Evolutionary conservation across 1,140 invertebrate species (phyloP).

Genomic region (Pectinophora gossypiella): DNA sequence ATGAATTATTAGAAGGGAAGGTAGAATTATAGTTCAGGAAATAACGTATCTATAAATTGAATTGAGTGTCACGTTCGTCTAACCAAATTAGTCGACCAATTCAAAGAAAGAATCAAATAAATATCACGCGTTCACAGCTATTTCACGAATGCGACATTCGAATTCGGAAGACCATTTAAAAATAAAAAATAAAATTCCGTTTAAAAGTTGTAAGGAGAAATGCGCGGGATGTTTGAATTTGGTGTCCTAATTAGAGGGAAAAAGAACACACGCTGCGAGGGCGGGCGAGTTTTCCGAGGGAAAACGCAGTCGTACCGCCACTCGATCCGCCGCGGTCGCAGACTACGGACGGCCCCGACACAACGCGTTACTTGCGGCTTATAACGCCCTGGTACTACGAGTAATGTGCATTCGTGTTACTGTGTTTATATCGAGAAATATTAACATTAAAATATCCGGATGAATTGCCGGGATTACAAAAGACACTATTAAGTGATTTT

Average conservation of each 20-base stretch:
- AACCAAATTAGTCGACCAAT: not conserved
- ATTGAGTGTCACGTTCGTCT: not conserved
- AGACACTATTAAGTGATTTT: conserved; percentile 5
- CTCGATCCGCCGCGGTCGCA: conserved; percentile 35
- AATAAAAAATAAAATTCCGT: not conserved
- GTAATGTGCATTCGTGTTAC: too few relatives aligned
- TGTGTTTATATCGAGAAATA: too few relatives aligned
- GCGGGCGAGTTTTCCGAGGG: conserved; percentile 52
- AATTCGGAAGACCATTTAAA: not conserved
- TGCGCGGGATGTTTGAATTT: too few relatives aligned
- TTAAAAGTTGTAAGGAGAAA: too few relatives aligned
- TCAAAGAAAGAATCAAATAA: not conserved
- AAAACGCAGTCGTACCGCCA: conserved; percentile 40
- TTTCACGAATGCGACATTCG: not conserved
- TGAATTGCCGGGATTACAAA: too few relatives aligned
- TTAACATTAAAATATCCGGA: too few relatives aligned
- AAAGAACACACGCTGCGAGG: conserved; percentile 39
- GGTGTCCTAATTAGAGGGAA: conserved; percentile 27
- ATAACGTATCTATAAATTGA: not conserved
- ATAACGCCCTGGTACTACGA: not conserved
- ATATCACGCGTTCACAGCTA: not conserved
- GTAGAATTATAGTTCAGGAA: not conserved
- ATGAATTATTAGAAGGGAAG: too few relatives aligned
- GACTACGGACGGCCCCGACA: conserved; percentile 36
- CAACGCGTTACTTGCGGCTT: not conserved